A percentile compares a stretch with the other conserved stretches of the same genome.
These are phyloP conservation scores for Sebastes reedi DNA, from an alignment of 2,797 vertebrate genomes.

Conservation along the genomic window DNA sequence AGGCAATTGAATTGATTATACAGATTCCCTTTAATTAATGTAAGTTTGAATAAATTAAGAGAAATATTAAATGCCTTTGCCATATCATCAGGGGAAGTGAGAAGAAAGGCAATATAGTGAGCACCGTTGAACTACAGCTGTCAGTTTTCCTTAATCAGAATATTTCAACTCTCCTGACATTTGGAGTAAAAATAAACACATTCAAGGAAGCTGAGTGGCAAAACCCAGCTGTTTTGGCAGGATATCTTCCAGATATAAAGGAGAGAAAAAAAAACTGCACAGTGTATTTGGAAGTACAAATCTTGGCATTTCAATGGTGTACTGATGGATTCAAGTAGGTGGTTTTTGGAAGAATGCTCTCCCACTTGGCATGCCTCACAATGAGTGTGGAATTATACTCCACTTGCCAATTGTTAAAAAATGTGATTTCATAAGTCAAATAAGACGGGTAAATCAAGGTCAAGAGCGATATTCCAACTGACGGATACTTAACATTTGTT, in stretches of 20 bases:
- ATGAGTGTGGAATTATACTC: conserved; percentile 71
- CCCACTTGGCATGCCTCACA: conserved; percentile 74
- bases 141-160: conserved; percentile 76
- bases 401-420: conserved; percentile 75
- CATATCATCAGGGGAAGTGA: conserved; percentile 69
- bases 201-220: conserved; percentile 65
- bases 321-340: conserved; percentile 79
- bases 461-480: conserved; percentile 51
- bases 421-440: conserved; percentile 75
- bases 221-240: conserved; percentile 78
- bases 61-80: conserved; percentile 74
- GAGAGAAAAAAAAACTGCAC: conserved; percentile 47
- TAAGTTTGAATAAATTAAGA: conserved; percentile 80
- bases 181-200: conserved; percentile 77
- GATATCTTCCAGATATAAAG: conserved; percentile 61
- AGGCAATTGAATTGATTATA: conserved; percentile 81
- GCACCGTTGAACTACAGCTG: conserved; percentile 69
- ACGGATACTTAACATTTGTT: conserved; percentile 44
- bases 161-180: conserved; percentile 78
- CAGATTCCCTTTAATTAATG: conserved; percentile 79
- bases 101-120: conserved; percentile 60
- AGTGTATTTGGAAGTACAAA: conserved; percentile 71
- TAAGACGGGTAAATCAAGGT: conserved; percentile 72
- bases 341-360: conserved; percentile 75
- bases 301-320: conserved; percentile 72